Percentiles rank a stretch among this genome's conserved stretches.
phyloP scores from a whole-genome alignment of 2,888 invertebrate species.

The Volucella inanis region DNA sequence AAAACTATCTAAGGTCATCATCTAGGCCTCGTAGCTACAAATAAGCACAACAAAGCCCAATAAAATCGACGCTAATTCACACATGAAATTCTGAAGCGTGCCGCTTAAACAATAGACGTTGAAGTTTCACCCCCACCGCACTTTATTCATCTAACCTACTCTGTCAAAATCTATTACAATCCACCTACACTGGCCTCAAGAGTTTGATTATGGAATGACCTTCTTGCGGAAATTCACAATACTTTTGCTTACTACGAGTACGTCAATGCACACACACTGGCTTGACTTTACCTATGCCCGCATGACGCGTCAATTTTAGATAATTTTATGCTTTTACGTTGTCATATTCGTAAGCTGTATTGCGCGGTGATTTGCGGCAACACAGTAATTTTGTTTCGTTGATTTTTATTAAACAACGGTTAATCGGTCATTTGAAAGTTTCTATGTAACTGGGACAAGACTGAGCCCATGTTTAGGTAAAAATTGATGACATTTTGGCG shows the following conservation, averaged over 20 bases:
- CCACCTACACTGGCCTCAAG: conserved; percentile 4
- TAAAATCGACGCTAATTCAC: conserved; percentile 17
- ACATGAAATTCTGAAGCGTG: conserved; percentile 45
- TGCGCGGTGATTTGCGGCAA: conserved; percentile 30
- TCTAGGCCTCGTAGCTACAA: background rate
- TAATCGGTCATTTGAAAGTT: conserved; percentile 57
- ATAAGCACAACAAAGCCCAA: conserved; percentile 14
- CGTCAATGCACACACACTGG: background rate
- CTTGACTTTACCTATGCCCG: too few relatives aligned
- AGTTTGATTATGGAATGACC: conserved; percentile 55
- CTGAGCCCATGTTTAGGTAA: conserved; percentile 35
- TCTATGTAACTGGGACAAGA: conserved; percentile 69
- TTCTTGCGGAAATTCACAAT: conserved; percentile 41
- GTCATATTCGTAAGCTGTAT: conserved; percentile 33
- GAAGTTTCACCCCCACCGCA: background rate
- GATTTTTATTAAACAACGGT: conserved; percentile 69
- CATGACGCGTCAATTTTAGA: too few relatives aligned
- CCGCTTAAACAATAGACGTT: conserved; percentile 12
- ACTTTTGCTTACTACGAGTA: conserved; percentile 21
- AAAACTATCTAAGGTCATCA: conserved; percentile 13
- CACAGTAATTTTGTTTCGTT: conserved; percentile 33
- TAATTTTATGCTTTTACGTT: conserved; percentile 7
- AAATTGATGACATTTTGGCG: conserved; percentile 6
- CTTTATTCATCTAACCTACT: background rate
- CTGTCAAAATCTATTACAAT: background rate